Percentiles rank a stretch among this genome's conserved stretches.
These are phyloP conservation scores for Neoscelio sp. DNA, from an alignment of 2,888 invertebrate genomes.

Conservation along the genomic window DNA sequence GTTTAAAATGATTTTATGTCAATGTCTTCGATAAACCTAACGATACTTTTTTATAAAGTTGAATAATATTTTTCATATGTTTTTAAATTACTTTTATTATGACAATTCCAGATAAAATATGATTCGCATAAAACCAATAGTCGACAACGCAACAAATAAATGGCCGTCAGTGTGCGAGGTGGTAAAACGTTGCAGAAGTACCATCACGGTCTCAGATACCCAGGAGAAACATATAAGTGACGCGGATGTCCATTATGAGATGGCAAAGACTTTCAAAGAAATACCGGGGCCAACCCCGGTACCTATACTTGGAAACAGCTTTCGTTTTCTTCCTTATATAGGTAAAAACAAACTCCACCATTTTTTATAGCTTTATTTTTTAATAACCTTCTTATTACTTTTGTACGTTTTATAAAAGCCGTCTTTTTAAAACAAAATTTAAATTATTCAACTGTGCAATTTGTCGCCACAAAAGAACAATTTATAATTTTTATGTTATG, in stretches of 20 bases:
- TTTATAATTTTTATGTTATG: no score
- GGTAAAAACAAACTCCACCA: no score
- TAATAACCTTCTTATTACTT: no score
- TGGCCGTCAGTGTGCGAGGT: constrained; percentile 41
- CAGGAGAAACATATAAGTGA: constrained; percentile 54
- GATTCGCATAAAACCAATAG: constrained; percentile 49
- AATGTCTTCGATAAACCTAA: no score
- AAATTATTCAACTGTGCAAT: no score
- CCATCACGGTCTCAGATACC: constrained; percentile 50
- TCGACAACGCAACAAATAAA: constrained; percentile 50
- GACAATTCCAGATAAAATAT: constrained; percentile 29
- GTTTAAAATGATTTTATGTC: no score
- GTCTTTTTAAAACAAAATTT: no score
- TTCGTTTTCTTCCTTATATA: constrained; percentile 89
- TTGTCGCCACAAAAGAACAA: no score
- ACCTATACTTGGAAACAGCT: constrained; percentile 91
- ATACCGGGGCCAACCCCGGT: constrained; percentile 90
- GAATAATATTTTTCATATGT: background rate
- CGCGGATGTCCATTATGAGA: constrained; percentile 36
- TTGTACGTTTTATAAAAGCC: no score
- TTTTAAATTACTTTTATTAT: no score
- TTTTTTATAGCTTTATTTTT: no score
- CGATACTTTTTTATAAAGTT: no score
- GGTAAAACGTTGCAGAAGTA: constrained; percentile 44
- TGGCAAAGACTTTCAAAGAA: constrained; percentile 84